phyloP scores from a whole-genome alignment of 2,888 invertebrate genomes.

The Caradrina clavipalpis region DNA sequence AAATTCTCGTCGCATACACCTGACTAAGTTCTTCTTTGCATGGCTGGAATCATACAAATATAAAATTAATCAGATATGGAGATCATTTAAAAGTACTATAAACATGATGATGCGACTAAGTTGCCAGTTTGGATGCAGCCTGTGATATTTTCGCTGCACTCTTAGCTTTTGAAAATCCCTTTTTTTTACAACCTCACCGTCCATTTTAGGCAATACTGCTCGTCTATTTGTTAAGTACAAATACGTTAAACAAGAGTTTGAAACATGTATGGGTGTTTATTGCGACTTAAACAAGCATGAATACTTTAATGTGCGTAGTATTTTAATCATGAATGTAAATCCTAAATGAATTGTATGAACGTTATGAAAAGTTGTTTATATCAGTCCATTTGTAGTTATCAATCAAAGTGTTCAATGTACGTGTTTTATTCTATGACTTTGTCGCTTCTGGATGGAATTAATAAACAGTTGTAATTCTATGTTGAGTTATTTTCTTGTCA shows the following conservation, averaged over 20 bases:
- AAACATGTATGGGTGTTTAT: no score
- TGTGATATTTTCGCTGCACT: background rate
- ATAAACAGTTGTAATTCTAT: conserved; percentile 38
- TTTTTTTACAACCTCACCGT: conserved; percentile 6
- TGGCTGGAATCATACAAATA: background rate
- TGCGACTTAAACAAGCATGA: conserved; percentile 5
- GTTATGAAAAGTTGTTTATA: conserved; percentile 25
- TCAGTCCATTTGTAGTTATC: conserved; percentile 17
- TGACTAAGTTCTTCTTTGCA: background rate
- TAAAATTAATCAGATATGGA: no score
- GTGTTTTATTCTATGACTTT: conserved; percentile 42
- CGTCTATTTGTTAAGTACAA: background rate
- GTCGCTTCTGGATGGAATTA: conserved; percentile 35
- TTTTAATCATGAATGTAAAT: conserved; percentile 39
- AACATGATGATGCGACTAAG: background rate
- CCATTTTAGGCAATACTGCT: conserved; percentile 7
- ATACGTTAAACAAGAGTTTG: background rate
- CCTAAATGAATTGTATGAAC: conserved; percentile 36
- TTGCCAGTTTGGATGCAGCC: background rate
- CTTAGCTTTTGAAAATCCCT: background rate
- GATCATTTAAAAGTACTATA: background rate
- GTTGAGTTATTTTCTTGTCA: conserved; percentile 2
- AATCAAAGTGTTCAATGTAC: conserved; percentile 20
- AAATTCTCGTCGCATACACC: background rate
- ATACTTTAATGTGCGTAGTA: conserved; percentile 37